Conservation (phyloP, 2,797 vertebrate species). For the Hafferia zeledoni region DNA sequence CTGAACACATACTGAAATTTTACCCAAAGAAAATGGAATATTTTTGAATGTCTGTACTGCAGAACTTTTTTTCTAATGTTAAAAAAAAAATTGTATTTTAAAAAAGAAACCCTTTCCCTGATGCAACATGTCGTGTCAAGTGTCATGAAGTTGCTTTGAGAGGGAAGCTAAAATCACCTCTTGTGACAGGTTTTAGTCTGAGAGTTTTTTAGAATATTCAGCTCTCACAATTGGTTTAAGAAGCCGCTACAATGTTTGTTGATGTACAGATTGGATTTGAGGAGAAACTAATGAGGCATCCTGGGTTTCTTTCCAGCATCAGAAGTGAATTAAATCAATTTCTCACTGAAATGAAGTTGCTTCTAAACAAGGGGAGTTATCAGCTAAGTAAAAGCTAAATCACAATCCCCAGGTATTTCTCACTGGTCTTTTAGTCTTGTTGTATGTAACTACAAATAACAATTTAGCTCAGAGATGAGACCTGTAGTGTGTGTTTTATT, state of each 20-base stretch:
- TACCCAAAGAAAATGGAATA: conserved; percentile 78
- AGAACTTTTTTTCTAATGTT: conserved; percentile 56
- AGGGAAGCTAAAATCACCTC: conserved; percentile 1
- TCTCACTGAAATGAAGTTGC: conserved; percentile 21
- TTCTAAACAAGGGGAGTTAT: conserved; percentile 29
- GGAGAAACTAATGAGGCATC: not conserved
- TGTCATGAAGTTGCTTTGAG: conserved; percentile 32
- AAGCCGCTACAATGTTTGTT: not conserved
- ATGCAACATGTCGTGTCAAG: not conserved
- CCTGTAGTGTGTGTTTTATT: conserved; percentile 57
- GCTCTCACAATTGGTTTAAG: conserved; percentile 34
- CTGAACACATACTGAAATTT: conserved; percentile 58
- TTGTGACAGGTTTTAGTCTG: conserved; percentile 32
- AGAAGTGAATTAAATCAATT: conserved; percentile 18
- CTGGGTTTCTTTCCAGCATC: not conserved
- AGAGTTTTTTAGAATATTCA: conserved; percentile 37
- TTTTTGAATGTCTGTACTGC: conserved; percentile 72
- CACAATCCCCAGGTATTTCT: not conserved
- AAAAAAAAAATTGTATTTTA: conserved; percentile 57
- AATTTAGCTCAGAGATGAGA: conserved; percentile 44
- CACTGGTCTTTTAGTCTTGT: conserved; percentile 36
- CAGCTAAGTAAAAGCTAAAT: conserved; percentile 10
- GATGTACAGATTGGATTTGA: not conserved
- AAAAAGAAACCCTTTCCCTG: conserved; percentile 38
- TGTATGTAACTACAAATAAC: conserved; percentile 55